Conservation (phyloP, 2,113 vertebrate species). For the Indicator indicator region DNA sequence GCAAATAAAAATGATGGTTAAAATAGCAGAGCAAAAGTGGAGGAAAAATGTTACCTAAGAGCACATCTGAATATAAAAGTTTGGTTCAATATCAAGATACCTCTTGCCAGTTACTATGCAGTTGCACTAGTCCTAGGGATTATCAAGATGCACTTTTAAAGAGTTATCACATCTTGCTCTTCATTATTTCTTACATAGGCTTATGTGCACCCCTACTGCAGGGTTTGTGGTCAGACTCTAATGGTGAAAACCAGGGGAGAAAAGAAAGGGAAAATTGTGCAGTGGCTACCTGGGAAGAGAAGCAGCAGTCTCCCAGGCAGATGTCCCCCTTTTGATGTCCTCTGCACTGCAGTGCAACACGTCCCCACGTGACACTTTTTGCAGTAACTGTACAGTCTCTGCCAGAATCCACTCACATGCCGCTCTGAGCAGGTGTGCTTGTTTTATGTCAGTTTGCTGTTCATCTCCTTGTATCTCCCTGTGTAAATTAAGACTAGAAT, state of each 20-base stretch:
- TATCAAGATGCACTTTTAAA: not conserved
- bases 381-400: not conserved
- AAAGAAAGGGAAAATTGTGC: not conserved
- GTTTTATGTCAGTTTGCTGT: not conserved
- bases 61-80: not conserved
- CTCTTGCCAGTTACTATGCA: not conserved
- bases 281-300: not conserved
- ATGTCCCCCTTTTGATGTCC: not conserved
- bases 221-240: not conserved
- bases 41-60: not conserved
- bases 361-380: accelerated
- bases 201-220: not conserved
- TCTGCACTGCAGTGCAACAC: accelerated
- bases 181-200: not conserved
- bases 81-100: not conserved
- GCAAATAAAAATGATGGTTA: not conserved
- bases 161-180: not conserved
- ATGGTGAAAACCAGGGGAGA: not conserved
- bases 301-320: not conserved
- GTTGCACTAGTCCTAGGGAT: not conserved
- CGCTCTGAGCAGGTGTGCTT: not conserved
- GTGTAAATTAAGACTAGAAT: not conserved
- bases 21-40: not conserved
- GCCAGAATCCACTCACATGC: not conserved
- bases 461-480: not conserved